phyloP scores from a whole-genome alignment of 2,113 vertebrate species.

The Ochotona curzoniae region DNA sequence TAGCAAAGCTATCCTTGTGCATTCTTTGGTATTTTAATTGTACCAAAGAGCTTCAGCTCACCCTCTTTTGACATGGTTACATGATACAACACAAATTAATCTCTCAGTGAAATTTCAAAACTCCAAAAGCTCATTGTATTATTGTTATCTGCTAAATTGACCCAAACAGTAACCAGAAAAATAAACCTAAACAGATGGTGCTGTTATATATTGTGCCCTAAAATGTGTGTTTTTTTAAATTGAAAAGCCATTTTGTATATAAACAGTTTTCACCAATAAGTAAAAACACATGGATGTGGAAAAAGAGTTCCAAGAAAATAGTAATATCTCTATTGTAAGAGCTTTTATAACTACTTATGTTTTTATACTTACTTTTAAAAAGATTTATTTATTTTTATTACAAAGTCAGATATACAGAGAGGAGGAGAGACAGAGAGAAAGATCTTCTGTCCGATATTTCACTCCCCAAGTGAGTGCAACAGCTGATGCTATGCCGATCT shows the following conservation, averaged over 20 bases:
- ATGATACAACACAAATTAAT: conserved; percentile 56
- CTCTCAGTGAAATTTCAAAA: conserved; percentile 60
- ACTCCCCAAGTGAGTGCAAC: too few species aligned
- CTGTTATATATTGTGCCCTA: conserved; percentile 32
- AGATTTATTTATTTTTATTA: too few species aligned
- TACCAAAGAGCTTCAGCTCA: conserved; percentile 47
- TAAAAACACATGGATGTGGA: conserved; percentile 60
- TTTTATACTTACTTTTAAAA: background rate
- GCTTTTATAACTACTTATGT: conserved; percentile 23
- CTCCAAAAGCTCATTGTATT: conserved; percentile 29
- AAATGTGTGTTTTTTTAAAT: conserved; percentile 47
- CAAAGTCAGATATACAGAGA: too few species aligned
- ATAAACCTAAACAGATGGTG: conserved; percentile 47
- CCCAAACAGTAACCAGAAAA: conserved; percentile 54
- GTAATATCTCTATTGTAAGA: conserved; percentile 44
- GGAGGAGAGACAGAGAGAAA: too few species aligned
- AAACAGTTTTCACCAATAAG: conserved; percentile 62
- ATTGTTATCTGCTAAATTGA: conserved; percentile 45
- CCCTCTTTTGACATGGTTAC: conserved; percentile 52
- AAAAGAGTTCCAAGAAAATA: conserved; percentile 60
- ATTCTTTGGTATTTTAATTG: conserved; percentile 70
- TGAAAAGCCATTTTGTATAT: conserved; percentile 66
- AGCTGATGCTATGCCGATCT: too few species aligned
- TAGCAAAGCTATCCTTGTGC: conserved; percentile 62
- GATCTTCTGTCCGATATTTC: too few species aligned